These are phyloP conservation scores for Synergus umbraculus DNA, from an alignment of 2,888 invertebrate genomes.

Conservation along the genomic window DNA sequence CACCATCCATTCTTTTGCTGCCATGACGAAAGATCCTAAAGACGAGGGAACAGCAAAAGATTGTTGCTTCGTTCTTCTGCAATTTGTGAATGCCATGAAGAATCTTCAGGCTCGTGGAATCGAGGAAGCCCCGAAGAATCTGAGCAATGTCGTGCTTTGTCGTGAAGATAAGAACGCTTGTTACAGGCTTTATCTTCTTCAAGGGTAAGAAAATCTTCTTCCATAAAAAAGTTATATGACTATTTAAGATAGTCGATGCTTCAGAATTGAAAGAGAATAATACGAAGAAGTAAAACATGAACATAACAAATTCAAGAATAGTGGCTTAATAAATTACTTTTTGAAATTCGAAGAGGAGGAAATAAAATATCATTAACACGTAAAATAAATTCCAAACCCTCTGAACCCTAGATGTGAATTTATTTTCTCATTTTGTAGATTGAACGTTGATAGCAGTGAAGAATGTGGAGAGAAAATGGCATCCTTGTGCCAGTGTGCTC, in stretches of 20 bases:
- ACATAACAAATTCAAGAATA: not conserved
- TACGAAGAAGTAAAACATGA: not conserved
- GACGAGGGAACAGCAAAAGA: constrained; percentile 81
- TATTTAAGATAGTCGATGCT: constrained; percentile 36
- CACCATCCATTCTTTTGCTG: constrained; percentile 85
- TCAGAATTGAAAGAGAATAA: constrained; percentile 18
- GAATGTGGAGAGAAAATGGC: constrained; percentile 83
- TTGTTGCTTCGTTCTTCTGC: constrained; percentile 88
- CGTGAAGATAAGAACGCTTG: constrained; percentile 83
- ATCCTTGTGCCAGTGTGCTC: constrained; percentile 89
- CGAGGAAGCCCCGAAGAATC: constrained; percentile 86
- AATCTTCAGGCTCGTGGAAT: constrained; percentile 90
- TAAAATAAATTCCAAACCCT: constrained; percentile 8
- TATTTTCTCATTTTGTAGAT: constrained; percentile 77
- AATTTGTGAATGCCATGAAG: constrained; percentile 89
- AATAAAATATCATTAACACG: constrained; percentile 6
- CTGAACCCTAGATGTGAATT: constrained; percentile 10
- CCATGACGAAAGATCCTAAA: constrained; percentile 78
- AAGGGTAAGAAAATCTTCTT: constrained; percentile 81
- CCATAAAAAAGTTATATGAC: constrained; percentile 27
- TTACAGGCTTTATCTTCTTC: constrained; percentile 86
- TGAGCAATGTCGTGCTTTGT: constrained; percentile 86
- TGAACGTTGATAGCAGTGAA: constrained; percentile 83
- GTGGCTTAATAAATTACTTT: not conserved
- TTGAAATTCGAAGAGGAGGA: not conserved